A percentile compares a stretch with the other conserved stretches of the same genome.
These are phyloP conservation scores for Anthopleura sola DNA, from an alignment of 64 coral and sea anemone genomes.

Conservation along the genomic window DNA sequence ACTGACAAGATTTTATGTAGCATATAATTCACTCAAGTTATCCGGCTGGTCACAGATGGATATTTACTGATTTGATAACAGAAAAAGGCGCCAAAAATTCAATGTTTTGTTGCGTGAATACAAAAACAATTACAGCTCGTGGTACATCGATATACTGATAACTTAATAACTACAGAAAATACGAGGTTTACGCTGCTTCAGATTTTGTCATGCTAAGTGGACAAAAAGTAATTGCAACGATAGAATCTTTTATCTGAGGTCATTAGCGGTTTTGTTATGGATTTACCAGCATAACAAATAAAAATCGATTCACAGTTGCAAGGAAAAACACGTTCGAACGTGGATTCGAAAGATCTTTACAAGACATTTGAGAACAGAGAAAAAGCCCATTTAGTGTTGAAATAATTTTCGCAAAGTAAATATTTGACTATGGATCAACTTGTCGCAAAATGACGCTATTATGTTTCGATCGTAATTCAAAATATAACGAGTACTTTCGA, in stretches of 20 bases:
- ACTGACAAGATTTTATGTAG: not conserved
- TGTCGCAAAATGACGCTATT: constrained; percentile 6
- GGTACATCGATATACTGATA: not conserved
- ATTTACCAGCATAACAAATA: not conserved
- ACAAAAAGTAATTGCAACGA: not conserved
- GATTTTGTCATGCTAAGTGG: not conserved
- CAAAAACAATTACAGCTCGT: not conserved
- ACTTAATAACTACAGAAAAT: not conserved
- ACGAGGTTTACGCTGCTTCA: not conserved
- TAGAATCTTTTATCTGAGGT: constrained; percentile 1
- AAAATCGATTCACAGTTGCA: not conserved
- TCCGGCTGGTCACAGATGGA: too few relatives aligned
- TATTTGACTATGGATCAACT: not conserved
- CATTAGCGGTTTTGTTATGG: constrained; percentile 6
- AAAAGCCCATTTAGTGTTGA: not conserved
- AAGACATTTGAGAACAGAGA: too few relatives aligned
- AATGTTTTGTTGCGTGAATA: not conserved
- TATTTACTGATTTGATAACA: not conserved
- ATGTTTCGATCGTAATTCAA: not conserved
- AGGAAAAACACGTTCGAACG: not conserved
- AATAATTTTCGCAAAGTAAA: not conserved
- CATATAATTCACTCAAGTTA: not conserved
- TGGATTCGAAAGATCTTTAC: not conserved
- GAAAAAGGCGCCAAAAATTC: not conserved
- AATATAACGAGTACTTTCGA: not conserved